Conservation (phyloP, 2,113 vertebrate genomes). For the Megalops atlanticus region DNA sequence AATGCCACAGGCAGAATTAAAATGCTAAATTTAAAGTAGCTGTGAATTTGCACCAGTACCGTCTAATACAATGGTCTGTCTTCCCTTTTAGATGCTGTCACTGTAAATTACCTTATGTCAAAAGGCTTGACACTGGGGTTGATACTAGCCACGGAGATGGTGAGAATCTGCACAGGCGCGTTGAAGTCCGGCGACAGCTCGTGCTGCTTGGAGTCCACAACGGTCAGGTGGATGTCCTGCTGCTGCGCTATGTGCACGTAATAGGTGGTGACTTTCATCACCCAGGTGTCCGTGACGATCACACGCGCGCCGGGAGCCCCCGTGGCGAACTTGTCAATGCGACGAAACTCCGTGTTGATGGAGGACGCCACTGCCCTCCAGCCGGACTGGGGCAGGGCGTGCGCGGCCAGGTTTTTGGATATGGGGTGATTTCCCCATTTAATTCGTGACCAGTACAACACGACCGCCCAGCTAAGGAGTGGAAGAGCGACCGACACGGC, state of each 20-base stretch:
- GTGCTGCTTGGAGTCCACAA: slow-evolving; percentile 83
- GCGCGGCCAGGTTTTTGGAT: slow-evolving; percentile 67
- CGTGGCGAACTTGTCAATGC: slow-evolving; percentile 90
- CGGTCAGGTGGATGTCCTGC: slow-evolving; percentile 81
- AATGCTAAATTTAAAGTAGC: no score
- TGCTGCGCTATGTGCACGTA: slow-evolving; percentile 80
- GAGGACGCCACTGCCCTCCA: slow-evolving; percentile 83
- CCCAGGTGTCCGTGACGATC: slow-evolving; percentile 90
- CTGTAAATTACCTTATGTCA: slow-evolving; percentile 83
- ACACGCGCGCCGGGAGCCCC: slow-evolving; percentile 82
- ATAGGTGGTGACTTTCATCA: slow-evolving; percentile 88
- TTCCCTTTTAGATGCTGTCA: not conserved
- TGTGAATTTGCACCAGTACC: no score
- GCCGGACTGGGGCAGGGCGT: slow-evolving; percentile 66
- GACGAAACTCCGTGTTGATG: slow-evolving; percentile 86
- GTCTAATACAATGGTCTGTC: no score
- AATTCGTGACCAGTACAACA: slow-evolving; percentile 79
- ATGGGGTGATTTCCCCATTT: slow-evolving; percentile 83
- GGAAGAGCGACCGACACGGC: slow-evolving; percentile 69
- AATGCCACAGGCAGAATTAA: no score
- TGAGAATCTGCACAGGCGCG: slow-evolving; percentile 86
- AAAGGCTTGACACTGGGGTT: slow-evolving; percentile 78
- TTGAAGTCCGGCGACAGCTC: slow-evolving; percentile 81
- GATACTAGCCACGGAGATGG: slow-evolving; percentile 79
- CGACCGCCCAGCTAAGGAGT: slow-evolving; percentile 60